Base-by-base conservation (phyloP, 2,888 invertebrate genomes). In the Nasonia oneida region DNA sequence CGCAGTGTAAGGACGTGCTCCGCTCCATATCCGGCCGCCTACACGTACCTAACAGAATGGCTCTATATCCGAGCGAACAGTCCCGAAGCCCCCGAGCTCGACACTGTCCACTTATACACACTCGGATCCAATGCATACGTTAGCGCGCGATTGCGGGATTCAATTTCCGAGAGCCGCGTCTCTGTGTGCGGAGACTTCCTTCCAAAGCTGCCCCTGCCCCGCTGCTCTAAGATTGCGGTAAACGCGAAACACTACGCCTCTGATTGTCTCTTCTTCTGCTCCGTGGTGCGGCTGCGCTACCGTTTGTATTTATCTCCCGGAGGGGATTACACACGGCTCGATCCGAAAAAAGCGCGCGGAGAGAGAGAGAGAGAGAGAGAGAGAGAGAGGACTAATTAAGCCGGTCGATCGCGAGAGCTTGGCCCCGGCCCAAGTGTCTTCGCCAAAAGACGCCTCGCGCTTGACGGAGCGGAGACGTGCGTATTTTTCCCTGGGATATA, bases 51-150 rank as follows among this genome's bases (percentile, higher is more conserved):
- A 53, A 15, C 47, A 15, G 53, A 53, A 53, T 53, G 53, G 18
- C 18, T 47, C 8, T 47, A 47, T 42, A 42, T 47, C 47, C 47
- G 2, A 47, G 47, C 47, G 47, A 47, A 47, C 47, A 47, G 47
- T 47, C 57, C n/a, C 57, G 57, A n/a, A 57, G 57, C 15, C 67
- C 29, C 67, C 33, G 86, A 76, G 70, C 86, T 83, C 86, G 57
- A 87, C 88, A 88, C 88, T 89, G 90, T 88, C 90, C 90, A 90
- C 89, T 90, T 89, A 88, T 88, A 89, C 89, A 29, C 61, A 29
- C 61, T n/a, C 79, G 74, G 87, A 89, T 88, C 89, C 90, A 91
- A 91, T 91, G 92, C 92, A 91, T 92, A 91, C 88, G 91, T 90
- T 91, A 90, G 67, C 42, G 71, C 87, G 89, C 91, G 89, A 91